A percentile compares a stretch with the other conserved stretches of the same genome.
These are phyloP conservation scores for Calidris pugnax DNA, from an alignment of 2,113 vertebrate genomes.

Conservation along the genomic window DNA sequence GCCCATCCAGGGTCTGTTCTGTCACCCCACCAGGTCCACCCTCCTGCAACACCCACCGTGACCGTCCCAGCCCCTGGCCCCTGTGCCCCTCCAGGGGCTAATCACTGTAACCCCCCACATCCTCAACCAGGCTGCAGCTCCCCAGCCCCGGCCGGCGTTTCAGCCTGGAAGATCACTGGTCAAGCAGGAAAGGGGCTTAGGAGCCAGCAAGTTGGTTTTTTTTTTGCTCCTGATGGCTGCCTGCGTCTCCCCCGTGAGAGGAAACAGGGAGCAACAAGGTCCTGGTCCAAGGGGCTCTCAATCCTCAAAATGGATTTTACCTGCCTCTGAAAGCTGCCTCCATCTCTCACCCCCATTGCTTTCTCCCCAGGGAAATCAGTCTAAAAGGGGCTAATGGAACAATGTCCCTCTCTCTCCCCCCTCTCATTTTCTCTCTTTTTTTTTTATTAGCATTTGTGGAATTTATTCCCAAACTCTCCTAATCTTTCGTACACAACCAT, in stretches of 20 bases:
- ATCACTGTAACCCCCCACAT: rapidly evolving
- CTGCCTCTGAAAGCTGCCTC: constrained; percentile 71
- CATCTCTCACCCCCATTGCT: constrained; percentile 45
- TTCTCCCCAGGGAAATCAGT: constrained; percentile 86
- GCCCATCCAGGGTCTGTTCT: not conserved
- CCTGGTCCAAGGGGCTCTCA: constrained; percentile 57
- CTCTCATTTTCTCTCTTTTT: constrained; percentile 70
- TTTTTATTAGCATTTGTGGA: constrained; percentile 94
- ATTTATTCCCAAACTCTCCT: constrained; percentile 99
- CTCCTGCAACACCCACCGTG: rapidly evolving
- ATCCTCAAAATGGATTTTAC: constrained; percentile 70
- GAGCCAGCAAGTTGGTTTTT: constrained; percentile 9
- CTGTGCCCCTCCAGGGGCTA: not conserved
- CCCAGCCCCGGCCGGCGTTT: not conserved
- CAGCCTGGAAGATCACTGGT: not conserved
- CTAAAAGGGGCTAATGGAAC: constrained; percentile 96
- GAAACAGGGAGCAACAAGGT: constrained; percentile 50
- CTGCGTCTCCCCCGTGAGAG: not conserved
- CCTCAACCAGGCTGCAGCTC: not conserved
- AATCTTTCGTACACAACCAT: constrained; percentile 99
- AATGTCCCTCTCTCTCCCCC: constrained; percentile 81
- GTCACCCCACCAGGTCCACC: not conserved
- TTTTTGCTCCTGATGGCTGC: not conserved
- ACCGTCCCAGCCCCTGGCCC: not conserved
- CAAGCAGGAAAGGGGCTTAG: not conserved